Evolutionary conservation across 2,113 vertebrate genomes (phyloP).

Genomic region (Seriola rivoliana): DNA sequence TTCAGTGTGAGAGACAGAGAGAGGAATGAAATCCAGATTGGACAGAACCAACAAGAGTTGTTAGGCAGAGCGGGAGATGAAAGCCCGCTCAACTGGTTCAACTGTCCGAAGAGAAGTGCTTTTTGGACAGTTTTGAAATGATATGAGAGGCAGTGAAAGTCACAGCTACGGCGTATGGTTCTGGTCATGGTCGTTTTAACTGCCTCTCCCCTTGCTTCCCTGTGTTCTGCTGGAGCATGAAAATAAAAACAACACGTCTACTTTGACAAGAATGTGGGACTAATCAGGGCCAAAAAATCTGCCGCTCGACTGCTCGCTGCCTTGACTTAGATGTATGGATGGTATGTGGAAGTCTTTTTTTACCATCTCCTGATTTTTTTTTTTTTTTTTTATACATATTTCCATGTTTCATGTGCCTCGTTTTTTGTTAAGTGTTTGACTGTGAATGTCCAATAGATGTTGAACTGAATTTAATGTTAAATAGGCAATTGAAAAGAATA

Average conservation of each 20-base stretch:
- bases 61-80: constrained; percentile 60
- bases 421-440: constrained; percentile 11
- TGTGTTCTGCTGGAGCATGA: constrained; percentile 65
- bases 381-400: background rate
- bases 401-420: constrained; percentile 7
- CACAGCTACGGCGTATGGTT: constrained; percentile 75
- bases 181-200: constrained; percentile 69
- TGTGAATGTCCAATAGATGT: background rate
- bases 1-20: constrained; percentile 70
- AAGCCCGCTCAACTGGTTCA: constrained; percentile 58
- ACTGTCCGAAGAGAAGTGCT: constrained; percentile 61
- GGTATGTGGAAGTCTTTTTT: constrained; percentile 51
- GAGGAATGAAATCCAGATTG: constrained; percentile 76
- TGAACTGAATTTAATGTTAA: background rate
- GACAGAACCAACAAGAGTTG: constrained; percentile 54
- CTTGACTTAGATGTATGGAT: constrained; percentile 50
- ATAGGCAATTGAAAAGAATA: background rate
- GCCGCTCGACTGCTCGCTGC: constrained; percentile 32
- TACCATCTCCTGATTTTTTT: background rate
- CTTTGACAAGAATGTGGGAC: constrained; percentile 70
- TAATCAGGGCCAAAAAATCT: constrained; percentile 60
- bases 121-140: constrained; percentile 56
- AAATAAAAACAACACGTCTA: constrained; percentile 73
- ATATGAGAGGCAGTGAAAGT: constrained; percentile 72
- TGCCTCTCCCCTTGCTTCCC: constrained; percentile 46